These are phyloP conservation scores for Mormyrops attenuatus DNA, from an alignment of 2,797 vertebrate species.

Conservation along the genomic window DNA sequence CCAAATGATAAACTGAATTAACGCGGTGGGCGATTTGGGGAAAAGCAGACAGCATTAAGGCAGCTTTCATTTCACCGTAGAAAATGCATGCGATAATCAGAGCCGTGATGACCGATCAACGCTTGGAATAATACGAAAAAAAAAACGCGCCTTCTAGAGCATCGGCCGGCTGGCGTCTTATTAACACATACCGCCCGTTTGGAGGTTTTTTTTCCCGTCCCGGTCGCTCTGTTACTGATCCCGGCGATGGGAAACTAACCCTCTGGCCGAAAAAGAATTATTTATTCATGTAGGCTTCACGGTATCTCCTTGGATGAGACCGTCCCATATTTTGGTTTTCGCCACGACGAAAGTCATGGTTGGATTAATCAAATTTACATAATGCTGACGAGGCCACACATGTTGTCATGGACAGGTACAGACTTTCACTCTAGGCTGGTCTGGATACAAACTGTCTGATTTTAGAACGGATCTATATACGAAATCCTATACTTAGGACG, in stretches of 20 bases:
- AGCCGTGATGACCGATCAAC: neutral
- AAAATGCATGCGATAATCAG: neutral
- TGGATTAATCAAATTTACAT: neutral
- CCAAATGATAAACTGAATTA: neutral
- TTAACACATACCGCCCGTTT: neutral
- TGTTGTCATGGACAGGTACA: constrained; percentile 2
- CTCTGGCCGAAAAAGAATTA: neutral
- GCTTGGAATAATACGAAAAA: neutral
- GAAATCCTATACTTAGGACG: neutral
- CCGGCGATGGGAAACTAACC: neutral
- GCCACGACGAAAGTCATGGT: neutral
- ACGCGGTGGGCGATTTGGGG: neutral
- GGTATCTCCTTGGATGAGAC: neutral
- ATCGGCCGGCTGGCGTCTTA: neutral
- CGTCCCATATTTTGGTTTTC: neutral
- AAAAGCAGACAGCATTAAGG: neutral
- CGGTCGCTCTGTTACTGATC: neutral
- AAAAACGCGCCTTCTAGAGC: neutral
- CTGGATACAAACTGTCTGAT: neutral
- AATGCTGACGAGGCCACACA: neutral
- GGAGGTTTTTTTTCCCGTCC: neutral
- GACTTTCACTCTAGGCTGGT: neutral
- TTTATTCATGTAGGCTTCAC: neutral
- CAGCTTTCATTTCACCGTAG: neutral
- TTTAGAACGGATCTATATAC: neutral